Conservation (phyloP, 53 echinoderm and acorn worm species). For the Echinarachnius parma region DNA sequence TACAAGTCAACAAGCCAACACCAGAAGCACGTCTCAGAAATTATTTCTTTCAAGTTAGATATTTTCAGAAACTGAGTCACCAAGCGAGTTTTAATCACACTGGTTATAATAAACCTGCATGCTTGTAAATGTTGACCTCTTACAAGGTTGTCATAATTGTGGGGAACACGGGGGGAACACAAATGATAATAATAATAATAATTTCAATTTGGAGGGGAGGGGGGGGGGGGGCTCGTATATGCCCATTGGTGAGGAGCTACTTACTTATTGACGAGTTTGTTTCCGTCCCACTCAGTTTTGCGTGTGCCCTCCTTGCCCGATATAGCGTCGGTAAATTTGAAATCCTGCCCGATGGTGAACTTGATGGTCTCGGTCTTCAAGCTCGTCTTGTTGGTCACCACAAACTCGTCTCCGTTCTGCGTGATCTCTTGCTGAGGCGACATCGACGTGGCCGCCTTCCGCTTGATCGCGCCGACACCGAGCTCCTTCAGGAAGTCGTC, state of each 20-base stretch:
- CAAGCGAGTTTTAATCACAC: too few relatives aligned
- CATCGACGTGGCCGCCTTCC: slow-evolving; percentile 44
- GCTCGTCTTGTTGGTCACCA: slow-evolving; percentile 35
- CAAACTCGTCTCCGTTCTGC: slow-evolving; percentile 56
- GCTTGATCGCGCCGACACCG: slow-evolving; percentile 42
- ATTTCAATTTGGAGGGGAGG: too few relatives aligned
- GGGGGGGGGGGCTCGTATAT: too few relatives aligned
- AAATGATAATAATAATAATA: too few relatives aligned
- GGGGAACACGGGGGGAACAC: too few relatives aligned
- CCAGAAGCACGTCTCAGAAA: too few relatives aligned
- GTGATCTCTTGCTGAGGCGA: slow-evolving; percentile 48
- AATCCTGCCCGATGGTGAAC: slow-evolving; percentile 55
- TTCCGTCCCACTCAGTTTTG: slow-evolving; percentile 49
- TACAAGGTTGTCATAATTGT: too few relatives aligned
- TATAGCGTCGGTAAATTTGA: slow-evolving; percentile 49
- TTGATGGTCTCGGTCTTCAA: slow-evolving; percentile 21
- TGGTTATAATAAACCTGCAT: too few relatives aligned
- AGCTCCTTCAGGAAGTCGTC: slow-evolving; percentile 38
- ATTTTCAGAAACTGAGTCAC: too few relatives aligned
- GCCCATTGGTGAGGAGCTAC: neutral
- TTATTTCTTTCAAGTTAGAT: too few relatives aligned
- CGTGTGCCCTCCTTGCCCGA: slow-evolving; percentile 47
- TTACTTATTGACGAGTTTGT: slow-evolving; percentile 53
- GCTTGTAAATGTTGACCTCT: too few relatives aligned
- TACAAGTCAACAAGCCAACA: too few relatives aligned